phyloP scores from a whole-genome alignment of 2,797 vertebrate genomes.

The Peromyscus attwateri region DNA sequence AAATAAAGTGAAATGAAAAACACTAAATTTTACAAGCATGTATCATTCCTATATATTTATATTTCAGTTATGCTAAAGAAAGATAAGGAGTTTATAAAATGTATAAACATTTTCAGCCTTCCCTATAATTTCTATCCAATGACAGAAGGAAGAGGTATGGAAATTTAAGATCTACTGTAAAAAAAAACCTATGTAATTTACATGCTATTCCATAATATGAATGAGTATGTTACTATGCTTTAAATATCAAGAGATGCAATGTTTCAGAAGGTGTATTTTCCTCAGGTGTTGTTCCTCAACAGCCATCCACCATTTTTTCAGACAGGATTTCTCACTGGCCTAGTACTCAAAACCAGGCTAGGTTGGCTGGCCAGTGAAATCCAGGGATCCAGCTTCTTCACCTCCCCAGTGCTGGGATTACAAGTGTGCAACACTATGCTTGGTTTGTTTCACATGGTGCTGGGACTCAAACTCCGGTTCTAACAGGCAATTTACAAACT shows the following conservation, averaged over 20 bases:
- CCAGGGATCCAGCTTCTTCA: not conserved
- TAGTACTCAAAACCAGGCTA: not conserved
- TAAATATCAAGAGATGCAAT: not conserved
- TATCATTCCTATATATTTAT: not conserved
- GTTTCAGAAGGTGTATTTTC: not conserved
- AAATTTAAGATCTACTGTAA: not conserved
- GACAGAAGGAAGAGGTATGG: not conserved
- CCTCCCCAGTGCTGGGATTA: not conserved
- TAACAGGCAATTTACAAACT: not conserved
- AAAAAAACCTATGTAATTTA: not conserved
- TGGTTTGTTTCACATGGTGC: not conserved
- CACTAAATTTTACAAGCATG: not conserved
- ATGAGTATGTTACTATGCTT: not conserved
- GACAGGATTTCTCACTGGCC: not conserved
- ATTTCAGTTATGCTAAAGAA: not conserved
- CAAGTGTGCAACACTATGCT: not conserved
- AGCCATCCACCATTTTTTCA: not conserved
- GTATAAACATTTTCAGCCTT: not conserved
- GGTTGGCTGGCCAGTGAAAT: not conserved
- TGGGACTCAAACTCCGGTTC: not conserved
- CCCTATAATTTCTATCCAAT: not conserved
- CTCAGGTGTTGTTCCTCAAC: not conserved
- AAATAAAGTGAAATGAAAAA: not conserved
- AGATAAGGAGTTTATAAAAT: not conserved
- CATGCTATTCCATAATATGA: not conserved